Base-by-base conservation (phyloP, 1,140 invertebrate species). In the Sinella curviseta region DNA sequence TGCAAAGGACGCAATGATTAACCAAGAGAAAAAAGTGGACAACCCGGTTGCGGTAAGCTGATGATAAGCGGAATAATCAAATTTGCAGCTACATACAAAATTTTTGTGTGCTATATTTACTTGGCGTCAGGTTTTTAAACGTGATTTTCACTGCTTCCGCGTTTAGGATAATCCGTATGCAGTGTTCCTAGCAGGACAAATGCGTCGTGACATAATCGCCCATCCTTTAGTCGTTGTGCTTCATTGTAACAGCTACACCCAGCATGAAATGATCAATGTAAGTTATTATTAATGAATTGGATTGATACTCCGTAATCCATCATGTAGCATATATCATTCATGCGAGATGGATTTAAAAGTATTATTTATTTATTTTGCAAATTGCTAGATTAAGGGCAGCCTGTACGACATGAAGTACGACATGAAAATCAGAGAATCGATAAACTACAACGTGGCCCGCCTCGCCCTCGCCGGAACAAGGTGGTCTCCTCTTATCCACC, bases 91-190 rank as follows among this genome's bases (percentile, higher is more conserved):
- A n/a, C n/a, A n/a, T n/a, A n/a, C n/a, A n/a, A n/a, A n/a, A n/a
- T n/a, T n/a, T n/a, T n/a, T n/a, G n/a, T n/a, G n/a, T n/a, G n/a
- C n/a, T n/a, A n/a, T n/a, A n/a, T n/a, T n/a, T n/a, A n/a, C n/a
- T n/a, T n/a, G n/a, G n/a, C n/a, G n/a, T n/a, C n/a, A n/a, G n/a
- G n/a, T n/a, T n/a, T n/a, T n/a, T n/a, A n/a, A n/a, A n/a, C n/a
- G n/a, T n/a, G n/a, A n/a, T n/a, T n/a, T n/a, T n/a, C n/a, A n/a
- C n/a, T n/a, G n/a, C n/a, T n/a, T n/a, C n/a, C n/a, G n/a, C n/a
- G n/a, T n/a, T 1, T 28, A 79, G 78, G 78, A 79, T 3, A 79
- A 75, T 31, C 78, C 34, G 26, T 79, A 75, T 31, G 78, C 30
- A 26, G 20, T 39, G 12, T 79, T 54, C 17, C 31, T 79, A 24